phyloP scores from a whole-genome alignment of 2,888 invertebrate genomes.

The Hermodice carunculata region DNA sequence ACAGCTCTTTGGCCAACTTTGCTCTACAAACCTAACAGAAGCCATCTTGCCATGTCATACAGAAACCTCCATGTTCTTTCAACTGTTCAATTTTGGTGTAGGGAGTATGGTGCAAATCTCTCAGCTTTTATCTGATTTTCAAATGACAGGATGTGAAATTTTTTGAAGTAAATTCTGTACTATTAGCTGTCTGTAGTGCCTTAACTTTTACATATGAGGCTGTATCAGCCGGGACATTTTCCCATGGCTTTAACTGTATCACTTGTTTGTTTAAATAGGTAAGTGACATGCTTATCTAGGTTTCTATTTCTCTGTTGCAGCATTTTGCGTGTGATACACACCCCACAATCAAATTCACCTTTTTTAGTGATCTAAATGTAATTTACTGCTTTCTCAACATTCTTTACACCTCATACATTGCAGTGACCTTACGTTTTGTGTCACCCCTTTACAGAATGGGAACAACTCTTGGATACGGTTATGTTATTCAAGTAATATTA shows the following conservation, averaged over 20 bases:
- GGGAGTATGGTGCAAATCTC: not conserved
- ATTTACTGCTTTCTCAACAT: constrained; percentile 19
- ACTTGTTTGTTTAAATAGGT: not conserved
- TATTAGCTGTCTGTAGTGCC: not conserved
- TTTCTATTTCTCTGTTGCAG: not conserved
- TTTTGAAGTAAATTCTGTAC: no score
- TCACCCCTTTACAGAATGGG: no score
- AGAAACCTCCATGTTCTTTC: not conserved
- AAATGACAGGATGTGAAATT: no score
- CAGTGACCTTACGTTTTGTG: constrained; percentile 37
- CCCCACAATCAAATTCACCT: constrained; percentile 18
- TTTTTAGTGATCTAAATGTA: constrained; percentile 19
- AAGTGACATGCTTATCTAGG: not conserved
- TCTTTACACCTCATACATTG: constrained; percentile 27
- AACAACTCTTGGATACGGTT: no score
- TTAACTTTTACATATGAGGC: not conserved
- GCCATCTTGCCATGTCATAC: not conserved
- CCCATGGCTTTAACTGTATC: not conserved
- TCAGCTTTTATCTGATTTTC: not conserved
- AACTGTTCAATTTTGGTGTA: not conserved
- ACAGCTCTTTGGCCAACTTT: not conserved
- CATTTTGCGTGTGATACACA: constrained; percentile 8
- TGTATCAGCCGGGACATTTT: not conserved
- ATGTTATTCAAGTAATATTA: constrained; percentile 31
- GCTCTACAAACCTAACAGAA: not conserved